Evolutionary conservation across 2,888 invertebrate genomes (phyloP).

Genomic region (Drosophila limbata): DNA sequence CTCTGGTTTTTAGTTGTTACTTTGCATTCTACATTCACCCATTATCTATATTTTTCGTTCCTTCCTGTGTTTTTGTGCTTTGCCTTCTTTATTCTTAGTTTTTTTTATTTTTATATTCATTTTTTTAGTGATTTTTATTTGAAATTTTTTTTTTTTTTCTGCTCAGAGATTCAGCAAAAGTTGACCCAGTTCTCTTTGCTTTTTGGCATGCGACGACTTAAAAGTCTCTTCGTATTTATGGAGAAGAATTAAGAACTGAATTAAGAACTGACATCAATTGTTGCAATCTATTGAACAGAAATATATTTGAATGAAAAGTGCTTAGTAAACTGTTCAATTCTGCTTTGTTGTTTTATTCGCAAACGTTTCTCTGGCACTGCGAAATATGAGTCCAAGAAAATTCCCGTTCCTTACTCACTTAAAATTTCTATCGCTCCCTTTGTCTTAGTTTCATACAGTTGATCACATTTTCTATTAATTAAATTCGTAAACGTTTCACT

Average conservation of each 20-base stretch:
- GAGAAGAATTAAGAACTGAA: no score
- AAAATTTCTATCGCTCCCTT: not conserved
- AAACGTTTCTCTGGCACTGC: not conserved
- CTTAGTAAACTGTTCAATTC: not conserved
- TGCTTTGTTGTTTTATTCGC: not conserved
- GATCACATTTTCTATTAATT: no score
- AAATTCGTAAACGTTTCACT: no score
- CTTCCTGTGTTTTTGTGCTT: not conserved
- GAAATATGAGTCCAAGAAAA: not conserved
- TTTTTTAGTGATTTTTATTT: not conserved
- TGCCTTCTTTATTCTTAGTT: not conserved
- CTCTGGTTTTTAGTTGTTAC: conserved; percentile 19
- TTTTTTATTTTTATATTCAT: not conserved
- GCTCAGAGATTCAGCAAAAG: not conserved
- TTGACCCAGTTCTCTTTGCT: not conserved
- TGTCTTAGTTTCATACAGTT: no score
- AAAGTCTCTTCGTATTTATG: not conserved
- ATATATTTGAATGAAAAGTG: not conserved
- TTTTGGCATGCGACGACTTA: not conserved
- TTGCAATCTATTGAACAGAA: not conserved
- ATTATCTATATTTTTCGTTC: not conserved
- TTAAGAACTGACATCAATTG: no score
- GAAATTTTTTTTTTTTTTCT: not conserved
- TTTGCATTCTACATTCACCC: conserved; percentile 16
- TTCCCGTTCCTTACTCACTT: not conserved